These are phyloP conservation scores for Leucoraja ocellata DNA, from an alignment of 2,797 vertebrate species.

Conservation along the genomic window DNA sequence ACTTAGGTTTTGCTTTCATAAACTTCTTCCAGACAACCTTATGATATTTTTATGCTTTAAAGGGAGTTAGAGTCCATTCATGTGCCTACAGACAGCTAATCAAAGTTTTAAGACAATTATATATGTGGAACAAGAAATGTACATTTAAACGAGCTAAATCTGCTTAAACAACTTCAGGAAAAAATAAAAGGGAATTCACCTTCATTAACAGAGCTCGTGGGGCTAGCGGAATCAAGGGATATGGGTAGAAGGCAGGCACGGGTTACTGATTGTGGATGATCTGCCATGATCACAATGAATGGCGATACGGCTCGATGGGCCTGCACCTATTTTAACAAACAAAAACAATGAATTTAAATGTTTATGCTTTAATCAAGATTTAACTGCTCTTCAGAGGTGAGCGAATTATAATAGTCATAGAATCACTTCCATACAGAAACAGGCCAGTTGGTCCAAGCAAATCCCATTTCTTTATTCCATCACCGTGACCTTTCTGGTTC, in stretches of 20 bases:
- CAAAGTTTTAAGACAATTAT: background rate
- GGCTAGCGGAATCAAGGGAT: no score
- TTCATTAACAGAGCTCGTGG: no score
- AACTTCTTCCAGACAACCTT: background rate
- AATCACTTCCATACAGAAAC: no score
- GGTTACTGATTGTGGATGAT: no score
- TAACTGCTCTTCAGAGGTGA: background rate
- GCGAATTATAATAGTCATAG: no score
- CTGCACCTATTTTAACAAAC: no score
- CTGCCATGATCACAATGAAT: no score
- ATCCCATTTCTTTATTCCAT: no score
- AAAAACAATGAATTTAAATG: background rate
- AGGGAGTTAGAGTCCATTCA: background rate
- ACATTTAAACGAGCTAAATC: background rate
- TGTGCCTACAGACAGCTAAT: background rate
- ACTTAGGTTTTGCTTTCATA: slow-evolving; percentile 2
- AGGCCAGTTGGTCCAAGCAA: no score
- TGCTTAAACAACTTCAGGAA: background rate
- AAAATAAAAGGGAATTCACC: background rate
- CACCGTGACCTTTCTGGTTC: background rate
- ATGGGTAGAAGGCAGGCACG: no score
- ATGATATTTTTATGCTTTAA: background rate
- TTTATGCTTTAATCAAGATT: background rate
- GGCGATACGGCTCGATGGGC: no score
- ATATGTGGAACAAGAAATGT: background rate